These are phyloP conservation scores for Pterocles gutturalis DNA, from an alignment of 2,113 vertebrate genomes.

Conservation along the genomic window DNA sequence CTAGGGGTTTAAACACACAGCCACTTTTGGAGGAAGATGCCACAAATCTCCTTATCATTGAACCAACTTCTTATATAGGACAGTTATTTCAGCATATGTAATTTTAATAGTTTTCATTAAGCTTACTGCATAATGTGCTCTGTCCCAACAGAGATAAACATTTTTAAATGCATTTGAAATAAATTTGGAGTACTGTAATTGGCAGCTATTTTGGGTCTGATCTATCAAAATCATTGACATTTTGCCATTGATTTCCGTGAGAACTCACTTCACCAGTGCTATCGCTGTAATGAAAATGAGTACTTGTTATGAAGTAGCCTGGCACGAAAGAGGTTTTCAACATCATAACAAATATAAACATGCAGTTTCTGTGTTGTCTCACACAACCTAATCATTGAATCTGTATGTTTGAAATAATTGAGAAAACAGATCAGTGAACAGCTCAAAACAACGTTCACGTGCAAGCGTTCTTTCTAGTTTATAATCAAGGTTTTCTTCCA, in stretches of 20 bases:
- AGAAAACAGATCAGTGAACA: neutral
- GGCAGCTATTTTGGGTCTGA: neutral
- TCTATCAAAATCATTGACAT: conserved; percentile 30
- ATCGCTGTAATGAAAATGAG: neutral
- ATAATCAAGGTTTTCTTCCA: neutral
- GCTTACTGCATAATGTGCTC: neutral
- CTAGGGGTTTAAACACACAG: neutral
- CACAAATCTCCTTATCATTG: neutral
- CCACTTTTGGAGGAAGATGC: neutral
- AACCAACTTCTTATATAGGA: neutral
- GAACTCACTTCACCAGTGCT: conserved; percentile 18
- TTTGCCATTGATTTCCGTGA: conserved; percentile 28
- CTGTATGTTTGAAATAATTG: neutral
- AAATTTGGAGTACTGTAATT: neutral
- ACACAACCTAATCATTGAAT: neutral
- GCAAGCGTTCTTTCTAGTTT: neutral
- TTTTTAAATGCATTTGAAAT: neutral
- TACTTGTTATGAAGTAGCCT: neutral
- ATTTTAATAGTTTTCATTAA: neutral
- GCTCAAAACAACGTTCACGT: neutral
- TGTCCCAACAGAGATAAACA: neutral
- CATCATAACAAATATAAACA: neutral
- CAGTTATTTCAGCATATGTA: neutral
- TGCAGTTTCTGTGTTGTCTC: neutral
- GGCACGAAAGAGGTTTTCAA: neutral